Evolutionary conservation across 2,888 invertebrate genomes (phyloP).

Genomic region (Mythimna albipuncta): DNA sequence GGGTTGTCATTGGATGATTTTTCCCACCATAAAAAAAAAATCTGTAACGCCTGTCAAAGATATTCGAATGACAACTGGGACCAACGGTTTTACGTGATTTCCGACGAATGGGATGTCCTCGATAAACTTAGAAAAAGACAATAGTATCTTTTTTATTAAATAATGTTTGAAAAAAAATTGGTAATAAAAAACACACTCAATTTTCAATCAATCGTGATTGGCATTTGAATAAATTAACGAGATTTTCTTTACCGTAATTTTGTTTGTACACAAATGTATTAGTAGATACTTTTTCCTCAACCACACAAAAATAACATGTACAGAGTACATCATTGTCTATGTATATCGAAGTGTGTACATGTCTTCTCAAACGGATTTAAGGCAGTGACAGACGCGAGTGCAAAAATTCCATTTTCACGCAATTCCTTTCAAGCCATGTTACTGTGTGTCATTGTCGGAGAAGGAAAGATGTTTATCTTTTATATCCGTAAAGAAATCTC

Average conservation of each 20-base stretch:
- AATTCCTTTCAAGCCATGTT: slow-evolving; percentile 41
- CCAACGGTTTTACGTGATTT: too few species aligned
- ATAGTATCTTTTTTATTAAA: too few species aligned
- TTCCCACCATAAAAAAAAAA: too few species aligned
- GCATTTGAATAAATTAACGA: background rate
- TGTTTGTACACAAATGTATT: background rate
- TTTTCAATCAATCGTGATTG: background rate
- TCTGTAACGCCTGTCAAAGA: too few species aligned
- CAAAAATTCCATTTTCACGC: slow-evolving; percentile 44
- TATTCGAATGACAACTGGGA: too few species aligned
- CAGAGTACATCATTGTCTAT: slow-evolving; percentile 1
- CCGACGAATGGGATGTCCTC: too few species aligned
- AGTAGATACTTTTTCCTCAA: slow-evolving; percentile 17
- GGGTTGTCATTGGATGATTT: too few species aligned
- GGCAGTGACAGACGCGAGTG: slow-evolving; percentile 44
- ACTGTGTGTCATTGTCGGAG: slow-evolving; percentile 31
- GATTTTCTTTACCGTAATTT: background rate
- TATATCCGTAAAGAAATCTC: slow-evolving; percentile 16
- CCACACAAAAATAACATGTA: slow-evolving; percentile 4
- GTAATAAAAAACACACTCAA: background rate
- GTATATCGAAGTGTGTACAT: slow-evolving; percentile 14
- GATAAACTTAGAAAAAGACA: too few species aligned
- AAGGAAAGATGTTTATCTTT: slow-evolving; percentile 36
- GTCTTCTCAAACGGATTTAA: slow-evolving; percentile 35
- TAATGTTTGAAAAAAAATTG: too few species aligned